phyloP scores from a whole-genome alignment of 2,888 invertebrate genomes.

The Heliconius sara region DNA sequence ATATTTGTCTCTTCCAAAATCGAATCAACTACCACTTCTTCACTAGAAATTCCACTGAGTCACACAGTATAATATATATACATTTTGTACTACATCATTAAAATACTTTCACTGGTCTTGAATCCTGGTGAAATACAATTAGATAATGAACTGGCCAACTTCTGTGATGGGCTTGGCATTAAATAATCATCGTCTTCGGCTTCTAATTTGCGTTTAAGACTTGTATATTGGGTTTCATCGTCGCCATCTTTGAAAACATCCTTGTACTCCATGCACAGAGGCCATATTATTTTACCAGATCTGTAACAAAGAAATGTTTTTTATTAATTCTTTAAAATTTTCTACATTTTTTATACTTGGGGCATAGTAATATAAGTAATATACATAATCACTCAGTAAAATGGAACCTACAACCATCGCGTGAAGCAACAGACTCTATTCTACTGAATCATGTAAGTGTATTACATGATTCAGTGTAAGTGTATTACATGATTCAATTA shows the following conservation, averaged over 20 bases:
- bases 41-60: too few species aligned
- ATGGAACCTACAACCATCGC: too few species aligned
- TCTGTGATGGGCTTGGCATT: slow-evolving; percentile 66
- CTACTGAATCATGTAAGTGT: too few species aligned
- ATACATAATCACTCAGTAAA: too few species aligned
- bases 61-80: too few species aligned
- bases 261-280: slow-evolving; percentile 81
- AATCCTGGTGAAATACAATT: slow-evolving; percentile 76
- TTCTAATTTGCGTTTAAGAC: slow-evolving; percentile 69
- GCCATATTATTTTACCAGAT: slow-evolving; percentile 80
- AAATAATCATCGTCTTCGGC: slow-evolving; percentile 78
- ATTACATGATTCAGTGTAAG: too few species aligned
- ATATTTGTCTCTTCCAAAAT: neutral
- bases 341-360: too few species aligned
- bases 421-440: too few species aligned
- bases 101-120: slow-evolving; percentile 67
- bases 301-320: slow-evolving; percentile 57
- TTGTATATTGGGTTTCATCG: slow-evolving; percentile 70
- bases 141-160: slow-evolving; percentile 65
- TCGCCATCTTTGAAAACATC: slow-evolving; percentile 71
- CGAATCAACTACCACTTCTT: neutral
- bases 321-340: too few species aligned
- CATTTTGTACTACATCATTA: slow-evolving; percentile 15
- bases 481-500: too few species aligned
- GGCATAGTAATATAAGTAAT: too few species aligned